phyloP scores from a whole-genome alignment of 2,113 vertebrate species.

The Trachemys scripta region DNA sequence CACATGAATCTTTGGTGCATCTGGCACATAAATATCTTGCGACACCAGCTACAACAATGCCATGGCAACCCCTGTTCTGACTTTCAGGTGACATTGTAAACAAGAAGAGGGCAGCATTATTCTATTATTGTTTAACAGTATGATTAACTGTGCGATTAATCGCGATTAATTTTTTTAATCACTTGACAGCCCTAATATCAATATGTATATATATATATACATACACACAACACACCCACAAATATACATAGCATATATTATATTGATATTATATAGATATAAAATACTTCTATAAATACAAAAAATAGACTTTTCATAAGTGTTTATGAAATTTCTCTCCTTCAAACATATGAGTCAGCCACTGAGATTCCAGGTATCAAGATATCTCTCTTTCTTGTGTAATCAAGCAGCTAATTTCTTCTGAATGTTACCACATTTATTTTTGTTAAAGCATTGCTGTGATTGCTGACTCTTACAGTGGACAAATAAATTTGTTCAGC shows the following conservation, averaged over 20 bases:
- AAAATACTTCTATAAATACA: neutral
- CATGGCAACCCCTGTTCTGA: too few relatives aligned
- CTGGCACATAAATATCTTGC: too few relatives aligned
- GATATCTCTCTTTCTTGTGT: neutral
- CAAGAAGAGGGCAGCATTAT: too few relatives aligned
- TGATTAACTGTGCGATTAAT: too few relatives aligned
- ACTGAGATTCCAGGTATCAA: conserved; percentile 9
- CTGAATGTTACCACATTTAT: neutral
- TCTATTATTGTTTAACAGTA: too few relatives aligned
- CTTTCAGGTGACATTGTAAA: too few relatives aligned
- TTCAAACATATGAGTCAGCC: neutral
- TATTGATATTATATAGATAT: neutral
- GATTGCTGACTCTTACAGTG: neutral
- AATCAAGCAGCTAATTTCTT: neutral
- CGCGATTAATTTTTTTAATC: too few relatives aligned
- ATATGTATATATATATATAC: neutral
- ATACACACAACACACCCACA: neutral
- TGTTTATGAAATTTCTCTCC: neutral
- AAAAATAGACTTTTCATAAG: neutral
- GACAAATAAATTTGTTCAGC: neutral
- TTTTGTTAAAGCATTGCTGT: neutral
- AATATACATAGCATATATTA: neutral
- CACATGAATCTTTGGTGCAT: too few relatives aligned
- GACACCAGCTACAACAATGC: too few relatives aligned
- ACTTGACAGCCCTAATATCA: too few relatives aligned